Base-by-base conservation (phyloP, 2,113 vertebrate genomes). In the Leucopsar rothschildi region DNA sequence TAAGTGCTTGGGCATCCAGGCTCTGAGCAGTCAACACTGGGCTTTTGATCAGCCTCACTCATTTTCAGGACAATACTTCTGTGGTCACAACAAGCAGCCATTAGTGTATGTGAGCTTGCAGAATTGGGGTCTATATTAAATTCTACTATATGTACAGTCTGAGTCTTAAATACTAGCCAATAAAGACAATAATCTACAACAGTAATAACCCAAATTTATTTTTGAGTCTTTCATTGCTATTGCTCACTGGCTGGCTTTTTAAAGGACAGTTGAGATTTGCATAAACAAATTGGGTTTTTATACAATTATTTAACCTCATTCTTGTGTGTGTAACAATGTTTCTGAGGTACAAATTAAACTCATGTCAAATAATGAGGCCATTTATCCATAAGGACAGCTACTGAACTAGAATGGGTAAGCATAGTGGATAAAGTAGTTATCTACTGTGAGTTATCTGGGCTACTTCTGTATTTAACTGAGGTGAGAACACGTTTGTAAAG, bases 301-400 rank as follows among this genome's bases (percentile, higher is more conserved):
- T 44, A 7, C 10, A 15, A 7, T 42, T 45, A 50, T 29, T 73
- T 85, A 25, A 20, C 8, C 2, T 55, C 40, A 33, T 14, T 2
- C 3, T 63, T 16, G 1, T 53, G 24, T 50, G 8, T 20, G 16
- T 22, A 81, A 50, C 12, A n/a, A 2, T 0, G 2, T 71, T 16
- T 75, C 23, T 55, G 33, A 23, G 10, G 12, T 42, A 23, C 3
- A 42, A 61, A 27, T 59, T 49, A 37, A 79, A 6, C 7, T 24
- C 8, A 3, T 5, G 3, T 37, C n/a, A 83, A 76, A 59, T 12
- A 10, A 68, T 42, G 16, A 69, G 23, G 11, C 33, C 27, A 9
- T 39, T 86, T 80, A 60, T 47, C 9, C 28, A 14, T 39, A 16
- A 73, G 31, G 39, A 13, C 28, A 57, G 10, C 9, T 61, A 6